phyloP scores from a whole-genome alignment of 2,113 vertebrate genomes.

The Haplotaxodon microlepis region DNA sequence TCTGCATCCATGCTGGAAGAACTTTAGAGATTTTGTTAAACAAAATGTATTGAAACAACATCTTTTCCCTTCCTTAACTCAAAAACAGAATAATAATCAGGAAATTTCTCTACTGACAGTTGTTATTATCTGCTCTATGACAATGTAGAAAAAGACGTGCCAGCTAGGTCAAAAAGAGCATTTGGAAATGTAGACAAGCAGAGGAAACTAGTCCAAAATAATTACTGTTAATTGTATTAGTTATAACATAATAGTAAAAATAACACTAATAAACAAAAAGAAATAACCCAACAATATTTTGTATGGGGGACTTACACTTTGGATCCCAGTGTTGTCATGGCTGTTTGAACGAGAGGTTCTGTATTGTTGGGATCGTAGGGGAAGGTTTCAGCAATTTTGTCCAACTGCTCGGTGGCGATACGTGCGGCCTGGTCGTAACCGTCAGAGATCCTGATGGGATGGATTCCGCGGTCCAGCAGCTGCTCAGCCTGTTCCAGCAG shows the following conservation, averaged over 20 bases:
- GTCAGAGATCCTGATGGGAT: slow-evolving; percentile 92
- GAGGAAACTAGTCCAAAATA: background rate
- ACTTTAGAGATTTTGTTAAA: background rate
- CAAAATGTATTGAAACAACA: background rate
- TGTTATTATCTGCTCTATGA: background rate
- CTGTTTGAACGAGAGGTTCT: slow-evolving; percentile 92
- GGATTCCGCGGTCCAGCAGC: slow-evolving; percentile 90
- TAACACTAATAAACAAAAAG: background rate
- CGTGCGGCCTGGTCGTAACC: slow-evolving; percentile 93
- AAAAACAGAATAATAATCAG: background rate
- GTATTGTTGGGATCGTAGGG: slow-evolving; percentile 81
- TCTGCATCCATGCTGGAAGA: background rate
- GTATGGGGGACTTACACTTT: slow-evolving; percentile 83
- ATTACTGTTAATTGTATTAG: background rate
- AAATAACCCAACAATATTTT: background rate
- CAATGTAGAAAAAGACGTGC: background rate
- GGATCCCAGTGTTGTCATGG: slow-evolving; percentile 94
- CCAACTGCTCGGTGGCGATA: slow-evolving; percentile 84
- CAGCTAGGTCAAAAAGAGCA: background rate
- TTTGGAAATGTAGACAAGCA: background rate
- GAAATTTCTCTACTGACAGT: background rate
- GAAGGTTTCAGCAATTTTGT: slow-evolving; percentile 88
- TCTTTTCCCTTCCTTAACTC: background rate
- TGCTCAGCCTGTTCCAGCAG: slow-evolving; percentile 92
- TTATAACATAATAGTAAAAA: background rate